phyloP scores from a whole-genome alignment of 37 sponge, comb jelly and placozoan species.

The Aphrocallistes beatrix region DNA sequence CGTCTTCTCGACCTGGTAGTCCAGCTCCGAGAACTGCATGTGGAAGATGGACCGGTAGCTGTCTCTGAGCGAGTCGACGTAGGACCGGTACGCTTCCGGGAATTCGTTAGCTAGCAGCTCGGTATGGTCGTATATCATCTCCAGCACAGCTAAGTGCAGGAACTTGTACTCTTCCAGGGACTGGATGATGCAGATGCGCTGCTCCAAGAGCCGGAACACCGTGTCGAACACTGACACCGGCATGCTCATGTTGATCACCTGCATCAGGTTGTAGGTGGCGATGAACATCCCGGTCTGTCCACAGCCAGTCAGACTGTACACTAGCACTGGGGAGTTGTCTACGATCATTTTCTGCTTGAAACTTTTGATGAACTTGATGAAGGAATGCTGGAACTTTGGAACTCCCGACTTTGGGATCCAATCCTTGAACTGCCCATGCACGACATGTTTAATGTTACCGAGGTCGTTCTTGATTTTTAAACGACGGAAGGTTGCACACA shows the following conservation, averaged over 20 bases:
- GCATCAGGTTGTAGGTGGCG: neutral
- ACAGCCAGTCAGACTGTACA: neutral
- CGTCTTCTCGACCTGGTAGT: slow-evolving; percentile 14
- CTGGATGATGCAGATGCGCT: neutral
- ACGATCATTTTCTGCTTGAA: neutral
- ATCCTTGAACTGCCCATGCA: neutral
- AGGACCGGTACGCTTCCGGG: neutral
- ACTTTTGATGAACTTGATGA: neutral
- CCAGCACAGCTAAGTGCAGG: neutral
- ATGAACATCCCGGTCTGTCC: neutral
- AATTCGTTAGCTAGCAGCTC: neutral
- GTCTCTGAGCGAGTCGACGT: neutral
- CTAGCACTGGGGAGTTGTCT: neutral
- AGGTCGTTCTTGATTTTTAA: neutral
- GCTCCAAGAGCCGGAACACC: neutral
- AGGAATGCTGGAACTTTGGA: neutral
- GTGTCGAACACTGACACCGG: neutral
- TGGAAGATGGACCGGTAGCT: neutral
- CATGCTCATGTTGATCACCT: neutral
- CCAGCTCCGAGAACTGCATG: neutral
- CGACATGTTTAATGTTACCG: neutral
- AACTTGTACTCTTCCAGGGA: neutral
- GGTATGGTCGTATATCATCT: neutral
- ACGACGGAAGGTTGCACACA: neutral
- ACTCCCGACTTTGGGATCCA: neutral